A percentile compares a stretch with the other conserved stretches of the same genome.
These are phyloP conservation scores for Columba guinea DNA, from an alignment of 2,797 vertebrate species.

Conservation along the genomic window DNA sequence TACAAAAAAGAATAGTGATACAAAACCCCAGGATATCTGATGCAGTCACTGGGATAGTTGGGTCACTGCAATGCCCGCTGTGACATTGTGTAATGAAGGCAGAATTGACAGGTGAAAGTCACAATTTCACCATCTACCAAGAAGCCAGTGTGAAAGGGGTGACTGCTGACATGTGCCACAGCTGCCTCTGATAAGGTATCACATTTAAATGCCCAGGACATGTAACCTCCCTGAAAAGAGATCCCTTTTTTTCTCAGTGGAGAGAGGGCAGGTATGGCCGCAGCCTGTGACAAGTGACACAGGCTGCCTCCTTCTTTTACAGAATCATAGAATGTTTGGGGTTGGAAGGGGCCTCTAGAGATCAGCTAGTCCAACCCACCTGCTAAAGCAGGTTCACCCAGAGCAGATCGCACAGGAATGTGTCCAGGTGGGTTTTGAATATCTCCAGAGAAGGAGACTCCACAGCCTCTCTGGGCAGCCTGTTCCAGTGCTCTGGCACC, in stretches of 20 bases:
- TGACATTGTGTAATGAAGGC: neutral
- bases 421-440: no score
- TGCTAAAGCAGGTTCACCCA: no score
- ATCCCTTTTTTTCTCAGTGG: accelerated
- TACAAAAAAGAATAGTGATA: accelerated
- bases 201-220: neutral
- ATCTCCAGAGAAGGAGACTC: no score
- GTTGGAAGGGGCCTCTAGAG: no score
- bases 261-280: neutral
- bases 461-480: no score
- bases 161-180: neutral
- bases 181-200: neutral
- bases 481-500: no score
- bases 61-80: neutral
- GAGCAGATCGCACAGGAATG: no score
- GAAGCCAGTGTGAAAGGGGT: neutral
- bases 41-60: accelerated
- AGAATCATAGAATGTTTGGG: no score
- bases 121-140: neutral
- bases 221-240: neutral
- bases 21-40: neutral
- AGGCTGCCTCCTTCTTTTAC: neutral
- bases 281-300: neutral
- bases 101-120: neutral
- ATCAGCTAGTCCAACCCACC: no score